phyloP scores from a whole-genome alignment of 1,140 invertebrate genomes.

The Drosophila repletoides region DNA sequence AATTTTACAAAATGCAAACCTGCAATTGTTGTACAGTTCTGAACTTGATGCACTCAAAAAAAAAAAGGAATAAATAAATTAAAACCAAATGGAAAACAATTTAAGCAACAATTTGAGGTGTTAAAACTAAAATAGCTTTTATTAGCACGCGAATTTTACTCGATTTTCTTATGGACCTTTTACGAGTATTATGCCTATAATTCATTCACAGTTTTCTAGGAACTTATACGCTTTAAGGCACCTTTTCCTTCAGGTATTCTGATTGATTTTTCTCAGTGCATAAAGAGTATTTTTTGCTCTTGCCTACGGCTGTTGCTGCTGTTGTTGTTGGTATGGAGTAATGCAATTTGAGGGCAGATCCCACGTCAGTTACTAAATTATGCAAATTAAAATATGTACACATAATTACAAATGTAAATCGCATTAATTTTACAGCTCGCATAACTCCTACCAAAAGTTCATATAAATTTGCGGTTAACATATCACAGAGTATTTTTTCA shows the following conservation, averaged over 20 bases:
- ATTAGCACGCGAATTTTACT: no score
- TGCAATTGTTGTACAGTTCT: constrained; percentile 31
- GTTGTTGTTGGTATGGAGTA: not conserved
- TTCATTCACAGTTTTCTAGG: no score
- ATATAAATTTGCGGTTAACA: constrained; percentile 70
- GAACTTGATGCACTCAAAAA: not conserved
- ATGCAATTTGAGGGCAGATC: constrained; percentile 5
- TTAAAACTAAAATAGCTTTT: no score
- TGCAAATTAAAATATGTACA: constrained; percentile 79
- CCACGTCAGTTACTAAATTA: constrained; percentile 66
- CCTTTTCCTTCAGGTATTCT: no score
- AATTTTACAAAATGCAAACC: constrained; percentile 28
- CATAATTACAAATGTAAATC: constrained; percentile 79
- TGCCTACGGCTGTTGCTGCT: not conserved
- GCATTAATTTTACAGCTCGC: constrained; percentile 65
- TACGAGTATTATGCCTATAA: no score
- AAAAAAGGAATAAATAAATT: no score
- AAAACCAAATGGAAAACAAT: no score
- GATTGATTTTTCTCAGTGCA: not conserved
- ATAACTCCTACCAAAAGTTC: constrained; percentile 47
- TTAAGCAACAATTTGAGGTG: no score
- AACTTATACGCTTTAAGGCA: no score
- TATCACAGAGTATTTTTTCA: constrained; percentile 52
- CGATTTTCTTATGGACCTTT: no score
- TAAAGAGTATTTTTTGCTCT: not conserved